Evolutionary conservation across 2,797 vertebrate species (phyloP).

Genomic region (Diceros bicornis): DNA sequence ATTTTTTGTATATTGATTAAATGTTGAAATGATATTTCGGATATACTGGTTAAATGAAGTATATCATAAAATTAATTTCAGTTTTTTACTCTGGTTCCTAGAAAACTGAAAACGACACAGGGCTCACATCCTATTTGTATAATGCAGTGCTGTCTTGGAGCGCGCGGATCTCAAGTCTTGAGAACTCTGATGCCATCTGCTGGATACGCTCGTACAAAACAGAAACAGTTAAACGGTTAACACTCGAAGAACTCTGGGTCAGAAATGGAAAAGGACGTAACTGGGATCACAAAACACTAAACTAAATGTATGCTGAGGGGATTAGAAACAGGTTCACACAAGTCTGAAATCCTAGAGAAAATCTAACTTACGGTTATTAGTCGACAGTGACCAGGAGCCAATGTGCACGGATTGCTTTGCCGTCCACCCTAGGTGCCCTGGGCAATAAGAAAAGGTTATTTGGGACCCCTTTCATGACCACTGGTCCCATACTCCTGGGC

Average conservation of each 20-base stretch:
- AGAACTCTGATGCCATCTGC: slow-evolving; percentile 68
- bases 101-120: background rate
- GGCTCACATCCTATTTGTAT: background rate
- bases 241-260: background rate
- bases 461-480: background rate
- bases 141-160: background rate
- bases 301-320: background rate
- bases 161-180: background rate
- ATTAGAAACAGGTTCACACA: background rate
- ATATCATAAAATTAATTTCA: background rate
- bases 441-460: background rate
- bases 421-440: background rate
- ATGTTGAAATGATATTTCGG: background rate
- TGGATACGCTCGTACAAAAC: slow-evolving; percentile 25
- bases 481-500: too few species aligned
- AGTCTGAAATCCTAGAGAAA: background rate
- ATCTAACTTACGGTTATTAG: background rate
- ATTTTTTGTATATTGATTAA: background rate
- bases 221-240: background rate
- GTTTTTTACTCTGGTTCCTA: background rate
- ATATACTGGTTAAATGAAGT: background rate
- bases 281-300: background rate
- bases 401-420: background rate
- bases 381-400: background rate
- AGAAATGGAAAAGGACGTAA: background rate